phyloP scores from a whole-genome alignment of 2,888 invertebrate genomes.

The Augochlorella aurata region DNA sequence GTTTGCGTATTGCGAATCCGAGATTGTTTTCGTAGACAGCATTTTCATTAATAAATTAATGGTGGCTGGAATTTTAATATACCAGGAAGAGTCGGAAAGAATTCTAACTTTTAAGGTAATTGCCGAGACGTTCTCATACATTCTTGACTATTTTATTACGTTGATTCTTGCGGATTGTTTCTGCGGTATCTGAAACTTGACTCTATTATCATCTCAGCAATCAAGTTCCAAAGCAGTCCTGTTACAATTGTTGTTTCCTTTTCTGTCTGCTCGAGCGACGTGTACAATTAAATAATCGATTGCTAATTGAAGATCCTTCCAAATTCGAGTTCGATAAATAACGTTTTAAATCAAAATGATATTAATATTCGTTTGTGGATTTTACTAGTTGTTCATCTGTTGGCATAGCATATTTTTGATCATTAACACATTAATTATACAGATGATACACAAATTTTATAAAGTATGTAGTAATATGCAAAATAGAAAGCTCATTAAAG shows the following conservation, averaged over 20 bases:
- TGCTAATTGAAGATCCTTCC: not conserved
- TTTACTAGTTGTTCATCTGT: too few species aligned
- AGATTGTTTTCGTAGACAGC: too few species aligned
- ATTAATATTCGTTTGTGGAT: too few species aligned
- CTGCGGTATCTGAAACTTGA: slow-evolving; percentile 45
- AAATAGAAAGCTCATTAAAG: too few species aligned
- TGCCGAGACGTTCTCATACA: slow-evolving; percentile 7
- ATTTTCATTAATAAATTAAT: not conserved
- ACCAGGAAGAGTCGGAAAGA: not conserved
- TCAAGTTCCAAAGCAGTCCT: slow-evolving; percentile 18
- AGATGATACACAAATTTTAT: too few species aligned
- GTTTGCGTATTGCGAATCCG: too few species aligned
- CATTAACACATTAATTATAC: too few species aligned
- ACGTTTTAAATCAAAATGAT: too few species aligned
- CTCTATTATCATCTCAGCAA: slow-evolving; percentile 25
- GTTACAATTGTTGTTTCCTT: not conserved
- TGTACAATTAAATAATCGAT: not conserved
- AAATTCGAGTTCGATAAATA: not conserved
- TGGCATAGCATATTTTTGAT: too few species aligned
- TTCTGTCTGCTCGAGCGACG: not conserved
- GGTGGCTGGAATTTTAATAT: not conserved
- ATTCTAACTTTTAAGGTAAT: not conserved
- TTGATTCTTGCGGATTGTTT: slow-evolving; percentile 14
- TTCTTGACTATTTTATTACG: slow-evolving; percentile 27
- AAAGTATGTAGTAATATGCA: too few species aligned